Percentiles rank a stretch among this genome's conserved stretches.
phyloP scores from a whole-genome alignment of 2,113 vertebrate genomes.

The Microtus pennsylvanicus region DNA sequence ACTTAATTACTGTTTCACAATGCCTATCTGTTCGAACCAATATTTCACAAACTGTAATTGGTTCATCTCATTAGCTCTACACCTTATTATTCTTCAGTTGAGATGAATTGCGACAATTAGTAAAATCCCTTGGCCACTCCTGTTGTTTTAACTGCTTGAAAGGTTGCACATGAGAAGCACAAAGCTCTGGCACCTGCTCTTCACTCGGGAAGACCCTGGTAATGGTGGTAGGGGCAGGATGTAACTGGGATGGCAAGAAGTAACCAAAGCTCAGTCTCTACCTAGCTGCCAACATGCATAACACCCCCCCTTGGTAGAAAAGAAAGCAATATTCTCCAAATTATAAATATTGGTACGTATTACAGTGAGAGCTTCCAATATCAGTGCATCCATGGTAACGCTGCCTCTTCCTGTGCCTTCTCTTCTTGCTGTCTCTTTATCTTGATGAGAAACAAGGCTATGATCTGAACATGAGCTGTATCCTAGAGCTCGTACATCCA shows the following conservation, averaged over 20 bases:
- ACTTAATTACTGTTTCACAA: neutral
- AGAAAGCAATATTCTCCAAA: neutral
- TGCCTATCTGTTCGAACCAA: neutral
- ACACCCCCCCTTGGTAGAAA: neutral
- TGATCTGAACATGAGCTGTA: neutral
- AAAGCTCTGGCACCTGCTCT: neutral
- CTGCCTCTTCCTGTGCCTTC: neutral
- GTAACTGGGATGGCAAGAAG: accelerated
- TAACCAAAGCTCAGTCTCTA: neutral
- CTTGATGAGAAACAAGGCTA: neutral
- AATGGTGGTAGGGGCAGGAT: neutral
- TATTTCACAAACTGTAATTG: neutral
- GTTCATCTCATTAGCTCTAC: neutral
- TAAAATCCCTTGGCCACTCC: neutral
- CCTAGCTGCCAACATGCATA: neutral
- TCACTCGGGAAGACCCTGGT: neutral
- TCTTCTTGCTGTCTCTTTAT: neutral
- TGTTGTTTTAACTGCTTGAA: neutral
- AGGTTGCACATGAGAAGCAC: neutral
- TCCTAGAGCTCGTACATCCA: neutral
- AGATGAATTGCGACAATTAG: neutral
- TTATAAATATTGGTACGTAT: neutral
- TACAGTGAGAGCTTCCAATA: neutral
- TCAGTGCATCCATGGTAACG: neutral
- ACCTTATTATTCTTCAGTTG: neutral